A percentile compares a stretch with the other conserved stretches of the same genome.
Conservation (phyloP, 2,888 invertebrate genomes). For the Dascillus cervinus region DNA sequence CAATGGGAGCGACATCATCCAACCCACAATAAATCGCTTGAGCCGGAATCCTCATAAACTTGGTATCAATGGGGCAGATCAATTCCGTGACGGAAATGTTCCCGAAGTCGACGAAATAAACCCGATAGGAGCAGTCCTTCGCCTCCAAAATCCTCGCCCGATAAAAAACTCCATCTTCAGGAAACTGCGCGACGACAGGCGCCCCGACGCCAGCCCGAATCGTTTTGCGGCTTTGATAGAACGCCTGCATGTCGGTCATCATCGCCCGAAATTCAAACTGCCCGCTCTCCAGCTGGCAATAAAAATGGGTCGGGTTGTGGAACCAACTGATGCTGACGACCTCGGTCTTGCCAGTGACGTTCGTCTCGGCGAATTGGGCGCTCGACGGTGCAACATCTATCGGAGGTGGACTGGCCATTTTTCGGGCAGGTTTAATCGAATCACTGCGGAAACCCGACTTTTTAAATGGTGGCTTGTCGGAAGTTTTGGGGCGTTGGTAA, state of each 20-base stretch:
- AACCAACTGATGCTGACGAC: constrained; percentile 67
- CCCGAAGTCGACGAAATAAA: constrained; percentile 71
- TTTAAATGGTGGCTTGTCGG: constrained; percentile 17
- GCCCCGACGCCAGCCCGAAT: constrained; percentile 50
- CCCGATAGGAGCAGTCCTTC: constrained; percentile 53
- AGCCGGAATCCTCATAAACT: constrained; percentile 57
- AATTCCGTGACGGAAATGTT: constrained; percentile 60
- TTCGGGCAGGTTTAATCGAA: too few species aligned
- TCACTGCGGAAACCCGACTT: too few species aligned
- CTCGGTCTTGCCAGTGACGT: constrained; percentile 46
- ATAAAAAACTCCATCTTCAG: constrained; percentile 63
- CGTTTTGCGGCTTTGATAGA: constrained; percentile 51
- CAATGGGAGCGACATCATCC: constrained; percentile 51
- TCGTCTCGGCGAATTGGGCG: constrained; percentile 20
- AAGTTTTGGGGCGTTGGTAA: constrained; percentile 16
- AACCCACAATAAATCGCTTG: constrained; percentile 66
- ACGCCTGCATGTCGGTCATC: constrained; percentile 63
- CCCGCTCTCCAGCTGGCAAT: constrained; percentile 34
- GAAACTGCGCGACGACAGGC: constrained; percentile 61
- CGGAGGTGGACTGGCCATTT: too few species aligned
- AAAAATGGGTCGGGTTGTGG: constrained; percentile 65
- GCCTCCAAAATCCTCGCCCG: constrained; percentile 58
- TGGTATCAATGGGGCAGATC: constrained; percentile 62
- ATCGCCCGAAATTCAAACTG: constrained; percentile 53
- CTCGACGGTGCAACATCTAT: constrained; percentile 26